Conservation (phyloP, 2,113 vertebrate species). For the Lasiurus borealis region DNA sequence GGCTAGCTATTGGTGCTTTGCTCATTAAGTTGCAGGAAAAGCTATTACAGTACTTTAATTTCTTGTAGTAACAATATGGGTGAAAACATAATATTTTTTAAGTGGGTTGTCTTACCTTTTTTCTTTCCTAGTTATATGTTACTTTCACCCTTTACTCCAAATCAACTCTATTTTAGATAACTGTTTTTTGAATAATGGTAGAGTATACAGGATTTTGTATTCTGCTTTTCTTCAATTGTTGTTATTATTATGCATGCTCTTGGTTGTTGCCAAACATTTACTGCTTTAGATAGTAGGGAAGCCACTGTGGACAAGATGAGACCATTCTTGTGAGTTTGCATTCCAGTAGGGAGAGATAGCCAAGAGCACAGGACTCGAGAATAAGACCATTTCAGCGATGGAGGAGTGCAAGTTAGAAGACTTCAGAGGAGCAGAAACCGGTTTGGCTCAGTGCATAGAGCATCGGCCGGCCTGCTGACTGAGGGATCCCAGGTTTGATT, state of each 20-base stretch:
- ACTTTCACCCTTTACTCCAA: neutral
- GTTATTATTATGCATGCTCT: neutral
- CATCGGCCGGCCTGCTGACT: too few species aligned
- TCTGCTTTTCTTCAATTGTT: neutral
- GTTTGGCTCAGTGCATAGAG: too few species aligned
- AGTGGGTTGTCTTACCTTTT: neutral
- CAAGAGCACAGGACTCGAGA: neutral
- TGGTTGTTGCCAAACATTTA: neutral
- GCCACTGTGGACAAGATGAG: neutral
- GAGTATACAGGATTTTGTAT: neutral
- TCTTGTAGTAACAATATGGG: neutral
- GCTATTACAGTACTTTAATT: neutral
- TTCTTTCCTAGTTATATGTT: neutral
- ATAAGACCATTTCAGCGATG: neutral
- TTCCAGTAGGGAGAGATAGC: neutral
- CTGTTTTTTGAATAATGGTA: neutral
- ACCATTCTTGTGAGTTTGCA: neutral
- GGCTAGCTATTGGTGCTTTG: neutral
- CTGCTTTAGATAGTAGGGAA: neutral
- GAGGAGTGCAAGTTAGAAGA: fast-evolving
- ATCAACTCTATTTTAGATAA: neutral
- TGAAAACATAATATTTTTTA: neutral
- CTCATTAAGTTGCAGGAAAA: neutral
- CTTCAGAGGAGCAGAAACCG: neutral
- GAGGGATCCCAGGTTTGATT: too few species aligned